Percentiles rank a stretch among this genome's conserved stretches.
These are phyloP conservation scores for Suricata suricatta DNA, from an alignment of 2,113 vertebrate species.

Conservation along the genomic window DNA sequence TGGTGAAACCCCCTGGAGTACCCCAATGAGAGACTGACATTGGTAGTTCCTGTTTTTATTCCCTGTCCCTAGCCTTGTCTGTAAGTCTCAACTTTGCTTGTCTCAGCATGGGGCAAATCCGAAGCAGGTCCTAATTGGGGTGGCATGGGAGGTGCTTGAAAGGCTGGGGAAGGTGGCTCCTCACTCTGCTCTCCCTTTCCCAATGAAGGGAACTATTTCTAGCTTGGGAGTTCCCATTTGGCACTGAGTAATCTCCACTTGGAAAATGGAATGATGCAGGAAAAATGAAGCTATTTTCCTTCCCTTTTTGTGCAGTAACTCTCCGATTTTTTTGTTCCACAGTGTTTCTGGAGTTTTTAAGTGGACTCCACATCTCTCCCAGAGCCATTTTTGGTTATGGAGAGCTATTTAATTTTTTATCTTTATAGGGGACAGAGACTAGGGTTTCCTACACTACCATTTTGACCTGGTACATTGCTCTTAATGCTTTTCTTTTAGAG, in stretches of 20 bases:
- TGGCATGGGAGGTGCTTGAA: background rate
- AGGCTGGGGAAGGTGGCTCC: background rate
- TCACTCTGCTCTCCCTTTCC: background rate
- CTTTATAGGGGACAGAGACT: background rate
- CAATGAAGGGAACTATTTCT: background rate
- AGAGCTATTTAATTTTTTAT: background rate
- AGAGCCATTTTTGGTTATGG: background rate
- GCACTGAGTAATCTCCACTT: background rate
- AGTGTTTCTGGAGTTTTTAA: background rate
- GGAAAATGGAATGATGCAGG: background rate
- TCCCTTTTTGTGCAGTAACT: background rate
- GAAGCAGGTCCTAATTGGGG: background rate
- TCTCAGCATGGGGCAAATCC: background rate
- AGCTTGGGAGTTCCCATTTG: background rate
- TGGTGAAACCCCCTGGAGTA: background rate
- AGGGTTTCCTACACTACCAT: background rate
- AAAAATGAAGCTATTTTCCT: background rate
- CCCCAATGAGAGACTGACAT: background rate
- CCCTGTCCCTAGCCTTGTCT: background rate
- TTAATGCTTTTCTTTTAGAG: background rate
- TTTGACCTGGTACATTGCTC: background rate
- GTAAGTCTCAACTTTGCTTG: background rate
- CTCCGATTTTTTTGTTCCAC: background rate
- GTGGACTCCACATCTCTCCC: background rate
- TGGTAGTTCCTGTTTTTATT: background rate